These are phyloP conservation scores for Neotragus pygmaeus DNA, from an alignment of 2,113 vertebrate species.

Conservation along the genomic window DNA sequence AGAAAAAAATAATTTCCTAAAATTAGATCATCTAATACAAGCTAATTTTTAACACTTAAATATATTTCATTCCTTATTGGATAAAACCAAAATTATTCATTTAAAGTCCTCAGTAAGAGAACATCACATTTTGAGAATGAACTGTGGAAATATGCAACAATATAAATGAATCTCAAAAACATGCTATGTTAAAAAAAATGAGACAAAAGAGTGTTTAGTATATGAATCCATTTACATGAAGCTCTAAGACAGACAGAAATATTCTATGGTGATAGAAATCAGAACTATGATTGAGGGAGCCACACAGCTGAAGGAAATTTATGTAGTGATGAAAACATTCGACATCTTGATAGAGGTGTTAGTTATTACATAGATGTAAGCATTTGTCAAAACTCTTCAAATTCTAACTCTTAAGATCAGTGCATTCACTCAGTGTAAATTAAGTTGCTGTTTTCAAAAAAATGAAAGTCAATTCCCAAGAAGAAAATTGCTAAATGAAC, in stretches of 20 bases:
- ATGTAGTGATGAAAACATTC: not conserved
- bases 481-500: not conserved
- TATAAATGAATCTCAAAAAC: not conserved
- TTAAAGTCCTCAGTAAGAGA: not conserved
- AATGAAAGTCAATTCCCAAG: not conserved
- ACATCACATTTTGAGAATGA: not conserved
- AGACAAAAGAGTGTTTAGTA: not conserved
- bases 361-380: not conserved
- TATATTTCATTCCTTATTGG: not conserved
- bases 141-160: not conserved
- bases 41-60: not conserved
- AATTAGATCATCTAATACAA: not conserved
- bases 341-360: not conserved
- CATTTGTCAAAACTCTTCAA: not conserved
- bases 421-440: not conserved
- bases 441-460: not conserved
- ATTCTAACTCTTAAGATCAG: not conserved
- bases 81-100: not conserved
- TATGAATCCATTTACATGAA: not conserved
- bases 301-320: not conserved
- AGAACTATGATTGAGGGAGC: not conserved
- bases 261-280: not conserved
- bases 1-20: conserved; percentile 17
- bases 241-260: not conserved
- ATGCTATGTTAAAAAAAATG: not conserved